phyloP scores from a whole-genome alignment of 2,797 vertebrate genomes.

The Falco biarmicus region DNA sequence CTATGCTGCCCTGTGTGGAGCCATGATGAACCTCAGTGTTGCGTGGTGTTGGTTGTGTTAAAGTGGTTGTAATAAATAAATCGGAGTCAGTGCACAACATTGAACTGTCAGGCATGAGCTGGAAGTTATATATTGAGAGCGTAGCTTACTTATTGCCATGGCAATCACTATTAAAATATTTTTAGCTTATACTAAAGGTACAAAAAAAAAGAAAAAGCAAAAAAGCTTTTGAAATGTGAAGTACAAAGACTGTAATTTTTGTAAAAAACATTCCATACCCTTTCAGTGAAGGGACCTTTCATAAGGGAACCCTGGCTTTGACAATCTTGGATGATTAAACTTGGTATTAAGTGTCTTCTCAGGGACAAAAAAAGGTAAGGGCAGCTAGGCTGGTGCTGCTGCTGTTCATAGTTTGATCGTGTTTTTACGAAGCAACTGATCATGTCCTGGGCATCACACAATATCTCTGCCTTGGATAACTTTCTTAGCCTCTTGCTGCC shows the following conservation, averaged over 20 bases:
- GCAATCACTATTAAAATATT: constrained; percentile 63
- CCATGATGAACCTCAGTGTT: background rate
- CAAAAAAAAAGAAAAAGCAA: background rate
- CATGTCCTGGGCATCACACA: background rate
- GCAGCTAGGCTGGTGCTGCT: background rate
- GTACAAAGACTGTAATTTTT: background rate
- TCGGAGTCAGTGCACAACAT: background rate
- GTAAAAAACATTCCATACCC: background rate
- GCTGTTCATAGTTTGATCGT: background rate
- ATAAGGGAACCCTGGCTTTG: background rate
- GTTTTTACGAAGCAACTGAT: constrained; percentile 11
- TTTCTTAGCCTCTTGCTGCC: background rate
- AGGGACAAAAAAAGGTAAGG: background rate
- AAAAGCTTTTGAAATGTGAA: constrained; percentile 12
- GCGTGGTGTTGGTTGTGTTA: background rate
- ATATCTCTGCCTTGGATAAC: background rate
- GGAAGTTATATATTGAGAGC: constrained; percentile 32
- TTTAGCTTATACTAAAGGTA: constrained; percentile 51
- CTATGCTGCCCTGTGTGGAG: background rate
- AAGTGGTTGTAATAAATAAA: background rate
- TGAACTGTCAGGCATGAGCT: background rate
- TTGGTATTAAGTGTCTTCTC: constrained; percentile 11
- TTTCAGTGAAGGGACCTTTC: background rate
- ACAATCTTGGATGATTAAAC: constrained; percentile 21
- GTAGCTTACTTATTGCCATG: constrained; percentile 63